Evolutionary conservation across 2,797 vertebrate species (phyloP).

Genomic region (Tangara arthus): DNA sequence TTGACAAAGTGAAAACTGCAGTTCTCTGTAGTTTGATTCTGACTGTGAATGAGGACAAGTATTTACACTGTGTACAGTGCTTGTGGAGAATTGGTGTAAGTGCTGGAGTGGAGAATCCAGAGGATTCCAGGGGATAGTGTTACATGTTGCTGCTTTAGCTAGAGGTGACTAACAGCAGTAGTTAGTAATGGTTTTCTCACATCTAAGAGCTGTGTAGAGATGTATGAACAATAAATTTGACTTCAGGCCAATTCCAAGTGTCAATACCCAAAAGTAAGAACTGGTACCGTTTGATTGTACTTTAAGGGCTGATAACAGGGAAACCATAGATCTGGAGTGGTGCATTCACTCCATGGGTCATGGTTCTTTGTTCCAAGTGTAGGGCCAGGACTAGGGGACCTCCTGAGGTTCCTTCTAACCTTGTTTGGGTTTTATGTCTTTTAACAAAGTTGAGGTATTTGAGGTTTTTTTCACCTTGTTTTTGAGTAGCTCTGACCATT

Average conservation of each 20-base stretch:
- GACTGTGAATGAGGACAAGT: neutral
- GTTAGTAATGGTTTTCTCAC: neutral
- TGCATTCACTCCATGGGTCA: neutral
- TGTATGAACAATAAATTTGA: neutral
- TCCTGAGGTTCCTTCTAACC: neutral
- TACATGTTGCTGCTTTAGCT: neutral
- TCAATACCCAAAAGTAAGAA: neutral
- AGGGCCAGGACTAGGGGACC: neutral
- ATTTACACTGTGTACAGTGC: accelerated
- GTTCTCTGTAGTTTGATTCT: neutral
- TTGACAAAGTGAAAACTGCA: conserved; percentile 50
- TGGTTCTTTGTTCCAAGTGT: neutral
- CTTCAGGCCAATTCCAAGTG: neutral
- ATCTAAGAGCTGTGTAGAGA: neutral
- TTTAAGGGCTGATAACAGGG: neutral
- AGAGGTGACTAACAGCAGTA: neutral
- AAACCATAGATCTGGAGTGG: neutral
- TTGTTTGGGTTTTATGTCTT: neutral
- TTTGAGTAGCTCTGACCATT: neutral
- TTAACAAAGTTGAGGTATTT: neutral
- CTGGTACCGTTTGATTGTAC: neutral
- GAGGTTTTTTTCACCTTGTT: neutral
- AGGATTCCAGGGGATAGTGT: neutral
- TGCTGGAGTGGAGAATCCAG: neutral
- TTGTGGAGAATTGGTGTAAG: neutral